Conservation (phyloP, 2,888 invertebrate genomes). For the Plusia festucae region DNA sequence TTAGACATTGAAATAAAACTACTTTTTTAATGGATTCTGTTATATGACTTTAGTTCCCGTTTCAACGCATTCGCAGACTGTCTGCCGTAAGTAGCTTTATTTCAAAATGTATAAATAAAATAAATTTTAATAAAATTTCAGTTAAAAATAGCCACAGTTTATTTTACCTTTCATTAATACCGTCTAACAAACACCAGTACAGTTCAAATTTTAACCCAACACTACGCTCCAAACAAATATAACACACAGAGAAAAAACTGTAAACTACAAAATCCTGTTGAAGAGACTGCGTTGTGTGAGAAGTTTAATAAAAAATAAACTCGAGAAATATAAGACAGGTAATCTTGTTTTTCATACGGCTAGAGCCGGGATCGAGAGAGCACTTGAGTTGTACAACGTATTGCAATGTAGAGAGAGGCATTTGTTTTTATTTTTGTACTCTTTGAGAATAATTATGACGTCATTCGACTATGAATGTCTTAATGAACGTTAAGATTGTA, state of each 20-base stretch:
- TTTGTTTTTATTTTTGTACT: background rate
- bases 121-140: no score
- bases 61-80: no score
- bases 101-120: no score
- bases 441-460: background rate
- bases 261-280: slow-evolving; percentile 30
- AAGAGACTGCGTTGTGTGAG: slow-evolving; percentile 30
- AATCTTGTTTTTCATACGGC: slow-evolving; percentile 56
- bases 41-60: no score
- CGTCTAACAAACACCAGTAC: background rate
- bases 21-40: no score
- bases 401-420: background rate
- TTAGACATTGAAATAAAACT: no score
- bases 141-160: no score
- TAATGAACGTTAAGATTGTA: background rate
- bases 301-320: slow-evolving; percentile 54
- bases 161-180: no score
- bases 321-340: slow-evolving; percentile 59
- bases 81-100: no score
- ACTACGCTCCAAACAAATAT: slow-evolving; percentile 6
- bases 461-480: background rate
- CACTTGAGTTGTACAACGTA: slow-evolving; percentile 19
- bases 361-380: slow-evolving; percentile 30
- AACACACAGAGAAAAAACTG: slow-evolving; percentile 24
- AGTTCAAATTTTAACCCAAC: background rate